phyloP scores from a whole-genome alignment of 2,888 invertebrate genomes.

The Gymnocheta viridis region DNA sequence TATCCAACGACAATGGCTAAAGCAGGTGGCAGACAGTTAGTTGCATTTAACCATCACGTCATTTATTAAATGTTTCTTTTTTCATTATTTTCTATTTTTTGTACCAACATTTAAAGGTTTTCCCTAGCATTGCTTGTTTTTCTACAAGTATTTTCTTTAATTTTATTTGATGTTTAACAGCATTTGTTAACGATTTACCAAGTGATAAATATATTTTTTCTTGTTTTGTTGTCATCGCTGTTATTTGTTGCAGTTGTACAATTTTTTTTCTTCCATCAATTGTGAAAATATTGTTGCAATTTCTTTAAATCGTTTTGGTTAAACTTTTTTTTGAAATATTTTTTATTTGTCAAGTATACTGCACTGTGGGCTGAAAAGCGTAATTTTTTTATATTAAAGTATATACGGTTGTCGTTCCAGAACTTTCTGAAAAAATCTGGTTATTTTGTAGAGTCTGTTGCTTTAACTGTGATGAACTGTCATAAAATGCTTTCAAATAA shows the following conservation, averaged over 20 bases:
- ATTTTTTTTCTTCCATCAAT: constrained; percentile 26
- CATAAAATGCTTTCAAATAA: too few relatives aligned
- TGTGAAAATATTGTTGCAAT: constrained; percentile 49
- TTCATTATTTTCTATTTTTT: constrained; percentile 14
- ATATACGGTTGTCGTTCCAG: too few relatives aligned
- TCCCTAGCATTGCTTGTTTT: not conserved
- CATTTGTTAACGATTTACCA: constrained; percentile 61
- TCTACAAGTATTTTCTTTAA: constrained; percentile 19
- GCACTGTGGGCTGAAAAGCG: constrained; percentile 31
- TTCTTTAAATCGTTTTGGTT: constrained; percentile 52
- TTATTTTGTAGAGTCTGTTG: too few relatives aligned
- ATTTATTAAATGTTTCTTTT: constrained; percentile 42
- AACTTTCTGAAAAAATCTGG: too few relatives aligned
- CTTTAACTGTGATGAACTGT: too few relatives aligned
- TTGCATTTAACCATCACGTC: constrained; percentile 57
- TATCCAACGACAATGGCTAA: constrained; percentile 33
- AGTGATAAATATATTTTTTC: constrained; percentile 46
- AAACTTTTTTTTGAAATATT: not conserved
- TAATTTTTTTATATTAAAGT: too few relatives aligned
- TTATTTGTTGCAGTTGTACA: constrained; percentile 11
- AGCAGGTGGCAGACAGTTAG: constrained; percentile 66
- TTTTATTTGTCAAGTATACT: not conserved
- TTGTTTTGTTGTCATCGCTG: constrained; percentile 43
- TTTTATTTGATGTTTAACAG: constrained; percentile 48
- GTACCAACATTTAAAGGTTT: constrained; percentile 45